Percentiles rank a stretch among this genome's conserved stretches.
Evolutionary conservation across 2,888 invertebrate genomes (phyloP).

Genomic region (Parasteatoda lunata): DNA sequence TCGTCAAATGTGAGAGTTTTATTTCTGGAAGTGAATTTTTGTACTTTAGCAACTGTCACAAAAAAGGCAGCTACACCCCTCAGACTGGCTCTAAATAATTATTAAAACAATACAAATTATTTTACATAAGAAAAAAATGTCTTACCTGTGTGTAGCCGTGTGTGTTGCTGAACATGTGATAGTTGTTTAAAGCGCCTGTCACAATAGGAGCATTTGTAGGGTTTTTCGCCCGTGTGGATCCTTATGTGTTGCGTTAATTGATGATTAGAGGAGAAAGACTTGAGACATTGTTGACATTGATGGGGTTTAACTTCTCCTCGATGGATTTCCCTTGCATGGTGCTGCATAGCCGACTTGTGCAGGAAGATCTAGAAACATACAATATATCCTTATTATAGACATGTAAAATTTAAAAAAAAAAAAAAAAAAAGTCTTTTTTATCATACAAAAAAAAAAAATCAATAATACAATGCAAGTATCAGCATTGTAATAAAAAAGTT

Average conservation of each 20-base stretch:
- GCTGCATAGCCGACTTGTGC: constrained; percentile 98
- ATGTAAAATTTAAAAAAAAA: too few species aligned
- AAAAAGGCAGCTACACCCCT: too few species aligned
- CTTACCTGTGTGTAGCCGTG: constrained; percentile 95
- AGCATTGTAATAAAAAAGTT: too few species aligned
- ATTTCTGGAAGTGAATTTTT: too few species aligned
- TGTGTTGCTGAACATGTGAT: constrained; percentile 97
- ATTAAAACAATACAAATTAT: too few species aligned
- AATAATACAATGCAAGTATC: too few species aligned
- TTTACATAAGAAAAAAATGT: too few species aligned
- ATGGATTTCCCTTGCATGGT: constrained; percentile 81
- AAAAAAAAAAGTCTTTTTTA: too few species aligned
- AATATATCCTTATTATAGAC: background rate
- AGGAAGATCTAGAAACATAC: constrained; percentile 87
- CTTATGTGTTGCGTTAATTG: constrained; percentile 96
- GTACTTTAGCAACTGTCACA: too few species aligned
- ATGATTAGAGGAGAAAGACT: constrained; percentile 97
- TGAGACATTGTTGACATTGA: constrained; percentile 97
- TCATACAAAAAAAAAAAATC: too few species aligned
- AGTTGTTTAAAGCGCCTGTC: constrained; percentile 97
- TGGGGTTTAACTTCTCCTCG: constrained; percentile 79
- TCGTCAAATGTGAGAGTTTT: too few species aligned
- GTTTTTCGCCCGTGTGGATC: constrained; percentile 97
- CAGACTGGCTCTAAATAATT: too few species aligned
- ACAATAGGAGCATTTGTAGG: constrained; percentile 97